Percentiles rank a stretch among this genome's conserved stretches.
Conservation (phyloP, 2,797 vertebrate species). For the Mareca penelope region DNA sequence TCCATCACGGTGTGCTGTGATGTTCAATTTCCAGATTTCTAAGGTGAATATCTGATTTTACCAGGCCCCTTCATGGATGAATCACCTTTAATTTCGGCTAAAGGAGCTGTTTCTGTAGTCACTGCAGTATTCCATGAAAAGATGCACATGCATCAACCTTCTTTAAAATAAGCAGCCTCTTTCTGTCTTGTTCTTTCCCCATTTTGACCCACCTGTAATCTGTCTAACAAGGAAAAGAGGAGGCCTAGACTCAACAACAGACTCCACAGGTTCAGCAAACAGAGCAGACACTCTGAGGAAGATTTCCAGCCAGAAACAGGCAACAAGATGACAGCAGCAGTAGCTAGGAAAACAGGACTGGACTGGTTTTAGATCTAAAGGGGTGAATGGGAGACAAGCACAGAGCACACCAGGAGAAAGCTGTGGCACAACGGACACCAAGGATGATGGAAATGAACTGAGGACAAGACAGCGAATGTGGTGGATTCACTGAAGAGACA, state of each 20-base stretch:
- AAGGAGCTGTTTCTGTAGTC: conserved; percentile 1
- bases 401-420: conserved; percentile 46
- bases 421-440: not conserved
- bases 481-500: conserved; percentile 25
- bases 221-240: conserved; percentile 21
- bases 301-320: conserved; percentile 61
- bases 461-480: conserved; percentile 10
- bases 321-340: conserved; percentile 48
- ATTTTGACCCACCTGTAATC: not conserved
- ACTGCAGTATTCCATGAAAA: not conserved
- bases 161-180: conserved; percentile 16
- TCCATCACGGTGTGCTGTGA: not conserved
- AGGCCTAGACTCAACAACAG: conserved; percentile 40
- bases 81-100: not conserved
- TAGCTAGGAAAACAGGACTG: conserved; percentile 30
- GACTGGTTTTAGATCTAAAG: conserved; percentile 32
- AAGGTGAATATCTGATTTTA: not conserved
- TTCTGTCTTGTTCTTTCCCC: not conserved
- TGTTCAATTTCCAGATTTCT: not conserved
- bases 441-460: conserved; percentile 27
- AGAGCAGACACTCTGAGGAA: conserved; percentile 60
- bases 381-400: conserved; percentile 35
- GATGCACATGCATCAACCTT: not conserved
- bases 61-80: not conserved
- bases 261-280: conserved; percentile 68